Evolutionary conservation across 2,888 invertebrate species (phyloP), one percentile per base, ranked within the genome.

Genomic region (Drymonia ruficornis): DNA sequence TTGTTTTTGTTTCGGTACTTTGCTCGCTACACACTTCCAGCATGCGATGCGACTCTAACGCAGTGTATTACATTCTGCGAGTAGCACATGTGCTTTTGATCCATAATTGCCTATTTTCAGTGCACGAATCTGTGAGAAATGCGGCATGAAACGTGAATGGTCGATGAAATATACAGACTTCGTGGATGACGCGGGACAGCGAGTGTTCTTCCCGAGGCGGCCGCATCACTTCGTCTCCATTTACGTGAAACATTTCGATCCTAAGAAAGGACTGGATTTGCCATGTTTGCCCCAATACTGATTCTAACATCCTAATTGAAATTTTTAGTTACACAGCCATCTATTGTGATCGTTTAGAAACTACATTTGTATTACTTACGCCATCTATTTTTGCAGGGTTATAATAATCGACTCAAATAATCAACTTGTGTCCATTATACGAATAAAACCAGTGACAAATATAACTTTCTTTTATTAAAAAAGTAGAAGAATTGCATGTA

Each of bases 91-190:
- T n/a, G n/a, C n/a, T n/a, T 12, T 11, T 31, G 11, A 11, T 36
- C 4, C 36, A 9, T 36, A n/a, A 5, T 13, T 36, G n/a, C 3
- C 5, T 36, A 3, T n/a, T 72, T 74, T 7, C 70, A 94, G 94
- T 6, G 76, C 87, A 0, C 89, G 78, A 63, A 83, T 94, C 42
- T 94, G 94, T 65, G 87, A 93, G 66, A 87, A 83, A 50, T 74
- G 87, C 49, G 89, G 88, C 13, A 93, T 94, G 94, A 83, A 87
- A 58, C 69, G 78, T 9, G 86, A 83, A 1, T 92, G 91, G 81
- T 82, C 89, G 29, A 90, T 94, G 80, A 82, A 93, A 1, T 94
- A 94, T 63, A 78, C 85, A 0, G 89, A 93, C 0, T 94, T 92
- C 59, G 78, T 93, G 0, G 93, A 93, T 56, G 76, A 80, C 13